Evolutionary conservation across 1,140 invertebrate species (phyloP).

Genomic region (Panagrolaimus sp.): DNA sequence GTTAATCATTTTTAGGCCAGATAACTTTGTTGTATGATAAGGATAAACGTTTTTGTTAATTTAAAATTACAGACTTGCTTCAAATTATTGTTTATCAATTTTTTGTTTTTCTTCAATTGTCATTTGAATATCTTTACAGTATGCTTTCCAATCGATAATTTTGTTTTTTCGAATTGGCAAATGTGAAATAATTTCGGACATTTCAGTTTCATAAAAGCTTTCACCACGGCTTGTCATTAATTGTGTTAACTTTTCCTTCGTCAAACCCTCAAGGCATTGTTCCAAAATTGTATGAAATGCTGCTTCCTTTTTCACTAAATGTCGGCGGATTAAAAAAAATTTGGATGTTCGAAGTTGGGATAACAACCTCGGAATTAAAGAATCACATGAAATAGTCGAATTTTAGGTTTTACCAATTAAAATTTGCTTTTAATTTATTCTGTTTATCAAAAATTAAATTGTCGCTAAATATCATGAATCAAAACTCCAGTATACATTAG

Average conservation of each 20-base stretch:
- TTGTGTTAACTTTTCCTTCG: background rate
- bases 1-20: too few relatives aligned
- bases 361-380: background rate
- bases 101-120: slow-evolving; percentile 8
- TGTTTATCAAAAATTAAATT: too few relatives aligned
- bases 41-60: too few relatives aligned
- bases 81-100: background rate
- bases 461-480: too few relatives aligned
- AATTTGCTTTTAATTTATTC: too few relatives aligned
- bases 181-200: slow-evolving; percentile 6
- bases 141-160: slow-evolving; percentile 4
- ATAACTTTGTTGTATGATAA: too few relatives aligned
- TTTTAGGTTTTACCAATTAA: too few relatives aligned
- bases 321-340: background rate
- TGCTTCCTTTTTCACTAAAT: background rate
- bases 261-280: background rate
- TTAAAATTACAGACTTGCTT: too few relatives aligned
- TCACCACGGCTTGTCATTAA: background rate
- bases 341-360: background rate
- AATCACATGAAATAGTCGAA: slow-evolving; percentile 15
- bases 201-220: background rate
- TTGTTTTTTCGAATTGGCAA: background rate
- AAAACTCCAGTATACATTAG: too few relatives aligned
- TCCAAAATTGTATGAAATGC: background rate
- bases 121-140: background rate